Conservation (phyloP, 1,140 invertebrate genomes). For the Hestina assimilis region DNA sequence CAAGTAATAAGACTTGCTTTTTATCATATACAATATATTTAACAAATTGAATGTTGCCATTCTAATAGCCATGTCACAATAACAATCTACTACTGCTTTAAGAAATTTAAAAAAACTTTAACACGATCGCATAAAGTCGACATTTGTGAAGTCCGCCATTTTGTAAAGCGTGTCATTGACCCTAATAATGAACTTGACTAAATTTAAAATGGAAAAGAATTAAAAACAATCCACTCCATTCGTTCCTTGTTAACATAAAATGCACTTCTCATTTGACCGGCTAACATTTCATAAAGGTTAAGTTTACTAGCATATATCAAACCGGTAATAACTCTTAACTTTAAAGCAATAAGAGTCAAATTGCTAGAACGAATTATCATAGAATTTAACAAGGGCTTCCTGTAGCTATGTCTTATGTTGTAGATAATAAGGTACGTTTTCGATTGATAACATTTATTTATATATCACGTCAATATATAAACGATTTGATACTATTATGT, state of each 20-base stretch:
- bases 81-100: no score
- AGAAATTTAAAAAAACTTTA: no score
- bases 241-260: constrained; percentile 11
- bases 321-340: constrained; percentile 2
- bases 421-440: background rate
- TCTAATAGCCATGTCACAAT: no score
- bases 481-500: constrained; percentile 4
- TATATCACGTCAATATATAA: constrained; percentile 1
- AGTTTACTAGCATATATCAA: constrained; percentile 7
- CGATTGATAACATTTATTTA: background rate
- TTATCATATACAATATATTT: no score
- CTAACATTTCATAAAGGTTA: constrained; percentile 38
- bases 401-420: background rate
- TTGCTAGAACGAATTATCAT: background rate
- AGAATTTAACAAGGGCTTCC: background rate
- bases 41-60: no score
- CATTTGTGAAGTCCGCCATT: no score
- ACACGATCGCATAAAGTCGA: no score
- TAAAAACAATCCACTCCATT: constrained; percentile 3
- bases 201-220: background rate
- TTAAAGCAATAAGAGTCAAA: constrained; percentile 1
- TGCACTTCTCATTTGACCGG: constrained; percentile 28
- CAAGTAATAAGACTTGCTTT: no score
- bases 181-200: no score
- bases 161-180: no score